These are phyloP conservation scores for Holacanthella duospinosa DNA, from an alignment of 2,888 invertebrate genomes.

Conservation along the genomic window DNA sequence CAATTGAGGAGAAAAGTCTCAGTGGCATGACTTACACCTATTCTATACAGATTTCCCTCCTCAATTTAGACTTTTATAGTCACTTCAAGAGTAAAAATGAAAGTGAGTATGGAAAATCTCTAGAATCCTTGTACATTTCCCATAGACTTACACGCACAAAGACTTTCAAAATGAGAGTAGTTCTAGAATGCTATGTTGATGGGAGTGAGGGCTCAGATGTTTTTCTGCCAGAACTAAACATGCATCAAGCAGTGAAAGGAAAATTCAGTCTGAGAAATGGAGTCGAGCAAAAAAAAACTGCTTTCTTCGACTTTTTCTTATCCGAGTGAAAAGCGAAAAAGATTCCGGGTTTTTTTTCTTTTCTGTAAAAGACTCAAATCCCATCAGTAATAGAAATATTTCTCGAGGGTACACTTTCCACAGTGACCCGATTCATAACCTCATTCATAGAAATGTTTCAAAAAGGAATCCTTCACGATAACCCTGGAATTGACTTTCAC, in stretches of 20 bases:
- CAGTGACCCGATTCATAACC: not conserved
- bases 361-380: not conserved
- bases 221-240: not conserved
- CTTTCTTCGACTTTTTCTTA: not conserved
- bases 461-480: not conserved
- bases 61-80: not conserved
- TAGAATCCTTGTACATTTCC: no score
- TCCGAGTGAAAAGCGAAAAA: not conserved
- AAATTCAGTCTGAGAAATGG: not conserved
- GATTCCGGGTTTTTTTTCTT: not conserved
- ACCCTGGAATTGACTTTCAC: not conserved
- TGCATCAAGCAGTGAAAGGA: not conserved
- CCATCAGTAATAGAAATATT: conserved; percentile 2
- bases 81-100: not conserved
- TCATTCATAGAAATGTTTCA: not conserved
- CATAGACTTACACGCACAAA: no score
- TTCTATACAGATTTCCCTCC: no score
- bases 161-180: no score
- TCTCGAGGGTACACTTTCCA: not conserved
- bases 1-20: not conserved
- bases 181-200: not conserved
- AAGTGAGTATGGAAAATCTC: not conserved
- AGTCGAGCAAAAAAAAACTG: no score
- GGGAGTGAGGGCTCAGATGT: conserved; percentile 1
- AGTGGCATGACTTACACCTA: no score